Conservation (phyloP, 2,797 vertebrate genomes). For the Lagorchestes hirsutus region DNA sequence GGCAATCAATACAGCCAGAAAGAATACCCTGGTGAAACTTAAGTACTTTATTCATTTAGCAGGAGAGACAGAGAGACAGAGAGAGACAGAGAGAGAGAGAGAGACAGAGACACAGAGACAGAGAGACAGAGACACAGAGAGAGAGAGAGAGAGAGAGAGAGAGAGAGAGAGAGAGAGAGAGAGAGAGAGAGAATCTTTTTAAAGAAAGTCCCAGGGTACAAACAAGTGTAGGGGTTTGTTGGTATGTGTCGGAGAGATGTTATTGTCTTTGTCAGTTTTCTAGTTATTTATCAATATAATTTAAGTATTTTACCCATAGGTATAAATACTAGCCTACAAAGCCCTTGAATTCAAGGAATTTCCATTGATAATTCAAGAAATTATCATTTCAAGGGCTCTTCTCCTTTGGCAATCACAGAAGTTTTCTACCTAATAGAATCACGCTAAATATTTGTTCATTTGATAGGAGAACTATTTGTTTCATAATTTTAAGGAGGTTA, state of each 20-base stretch:
- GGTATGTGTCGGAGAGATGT: conserved; percentile 11
- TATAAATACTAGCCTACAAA: neutral
- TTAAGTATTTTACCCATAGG: neutral
- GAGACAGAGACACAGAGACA: no score
- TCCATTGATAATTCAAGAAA: neutral
- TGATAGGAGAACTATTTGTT: neutral
- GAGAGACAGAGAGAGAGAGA: neutral
- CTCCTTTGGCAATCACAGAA: neutral
- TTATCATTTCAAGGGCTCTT: neutral
- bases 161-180: no score
- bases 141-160: neutral
- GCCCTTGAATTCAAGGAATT: neutral
- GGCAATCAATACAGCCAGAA: conserved; percentile 58
- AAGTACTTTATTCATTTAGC: conserved; percentile 49
- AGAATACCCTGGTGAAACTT: conserved; percentile 8
- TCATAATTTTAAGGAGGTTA: neutral
- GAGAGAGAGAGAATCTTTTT: neutral
- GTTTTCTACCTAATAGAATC: neutral
- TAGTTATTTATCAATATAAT: conserved; percentile 45
- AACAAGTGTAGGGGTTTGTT: neutral
- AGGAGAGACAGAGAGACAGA: neutral
- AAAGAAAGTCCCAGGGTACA: neutral
- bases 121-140: no score
- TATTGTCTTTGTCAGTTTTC: conserved; percentile 23
- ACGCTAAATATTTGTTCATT: neutral